A percentile compares a stretch with the other conserved stretches of the same genome.
phyloP scores from a whole-genome alignment of 1,140 invertebrate genomes.

The Papilio dardanus region DNA sequence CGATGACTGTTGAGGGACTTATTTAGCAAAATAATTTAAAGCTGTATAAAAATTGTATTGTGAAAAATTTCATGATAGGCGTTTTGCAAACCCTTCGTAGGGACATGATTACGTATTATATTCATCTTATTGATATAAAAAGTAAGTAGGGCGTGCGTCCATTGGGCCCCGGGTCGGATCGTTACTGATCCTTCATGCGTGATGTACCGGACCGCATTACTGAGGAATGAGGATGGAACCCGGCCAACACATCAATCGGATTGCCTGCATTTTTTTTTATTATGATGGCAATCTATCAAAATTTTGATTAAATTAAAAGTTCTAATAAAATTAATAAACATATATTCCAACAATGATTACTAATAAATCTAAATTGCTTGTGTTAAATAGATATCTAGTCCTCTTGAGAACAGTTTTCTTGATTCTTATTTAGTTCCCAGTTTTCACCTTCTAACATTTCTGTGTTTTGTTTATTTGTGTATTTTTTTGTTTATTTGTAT shows the following conservation, averaged over 20 bases:
- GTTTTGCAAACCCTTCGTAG: not conserved
- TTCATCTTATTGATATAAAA: constrained; percentile 1
- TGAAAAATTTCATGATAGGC: not conserved
- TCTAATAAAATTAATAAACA: not conserved
- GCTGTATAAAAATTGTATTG: not conserved
- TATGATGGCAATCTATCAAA: not conserved
- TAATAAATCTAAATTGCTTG: no score
- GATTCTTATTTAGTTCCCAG: no score
- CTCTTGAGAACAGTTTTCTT: no score
- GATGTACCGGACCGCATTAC: constrained; percentile 18
- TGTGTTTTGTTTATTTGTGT: no score
- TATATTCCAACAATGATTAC: not conserved
- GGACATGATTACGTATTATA: not conserved
- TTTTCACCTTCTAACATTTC: no score
- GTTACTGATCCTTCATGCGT: constrained; percentile 15
- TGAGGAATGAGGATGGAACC: not conserved
- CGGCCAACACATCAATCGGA: constrained; percentile 14
- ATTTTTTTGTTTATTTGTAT: no score
- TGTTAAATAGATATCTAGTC: no score
- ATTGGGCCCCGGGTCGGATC: constrained; percentile 2
- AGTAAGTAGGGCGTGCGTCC: not conserved
- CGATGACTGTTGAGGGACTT: not conserved
- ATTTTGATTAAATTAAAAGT: not conserved
- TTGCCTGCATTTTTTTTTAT: constrained; percentile 6
- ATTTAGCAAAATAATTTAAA: not conserved